These are phyloP conservation scores for Nezara viridula DNA, from an alignment of 2,888 invertebrate genomes.

Conservation along the genomic window DNA sequence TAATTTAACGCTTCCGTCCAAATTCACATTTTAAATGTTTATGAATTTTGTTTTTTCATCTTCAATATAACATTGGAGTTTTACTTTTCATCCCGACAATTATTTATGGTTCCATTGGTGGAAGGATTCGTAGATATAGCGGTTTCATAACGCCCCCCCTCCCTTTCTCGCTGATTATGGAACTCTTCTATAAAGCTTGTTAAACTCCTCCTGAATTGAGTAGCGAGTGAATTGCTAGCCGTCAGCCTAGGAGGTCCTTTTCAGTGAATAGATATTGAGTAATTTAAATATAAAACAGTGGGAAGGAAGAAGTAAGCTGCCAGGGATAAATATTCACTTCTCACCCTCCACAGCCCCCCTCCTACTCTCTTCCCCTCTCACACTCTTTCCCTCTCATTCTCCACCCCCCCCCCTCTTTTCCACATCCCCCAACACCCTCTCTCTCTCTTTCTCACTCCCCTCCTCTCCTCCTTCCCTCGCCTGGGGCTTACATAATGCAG, in stretches of 20 bases:
- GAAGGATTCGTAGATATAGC: too few relatives aligned
- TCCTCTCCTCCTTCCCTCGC: neutral
- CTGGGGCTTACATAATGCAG: slow-evolving; percentile 43
- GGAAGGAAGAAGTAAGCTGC: slow-evolving; percentile 14
- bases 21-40: too few relatives aligned
- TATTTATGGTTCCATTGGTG: too few relatives aligned
- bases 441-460: too few relatives aligned
- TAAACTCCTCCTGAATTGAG: slow-evolving; percentile 18
- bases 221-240: slow-evolving; percentile 8
- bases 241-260: slow-evolving; percentile 25
- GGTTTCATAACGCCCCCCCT: neutral
- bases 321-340: slow-evolving; percentile 39
- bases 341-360: neutral
- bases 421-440: too few relatives aligned
- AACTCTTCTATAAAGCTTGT: slow-evolving; percentile 24
- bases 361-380: neutral
- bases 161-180: neutral
- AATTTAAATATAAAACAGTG: slow-evolving; percentile 55
- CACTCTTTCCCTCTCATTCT: too few relatives aligned
- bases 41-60: too few relatives aligned
- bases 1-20: too few relatives aligned
- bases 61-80: too few relatives aligned
- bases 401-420: too few relatives aligned
- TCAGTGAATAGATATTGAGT: slow-evolving; percentile 56
- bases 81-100: too few relatives aligned